These are phyloP conservation scores for Sebastes steindachneri DNA, from an alignment of 2,797 vertebrate species.

Conservation along the genomic window DNA sequence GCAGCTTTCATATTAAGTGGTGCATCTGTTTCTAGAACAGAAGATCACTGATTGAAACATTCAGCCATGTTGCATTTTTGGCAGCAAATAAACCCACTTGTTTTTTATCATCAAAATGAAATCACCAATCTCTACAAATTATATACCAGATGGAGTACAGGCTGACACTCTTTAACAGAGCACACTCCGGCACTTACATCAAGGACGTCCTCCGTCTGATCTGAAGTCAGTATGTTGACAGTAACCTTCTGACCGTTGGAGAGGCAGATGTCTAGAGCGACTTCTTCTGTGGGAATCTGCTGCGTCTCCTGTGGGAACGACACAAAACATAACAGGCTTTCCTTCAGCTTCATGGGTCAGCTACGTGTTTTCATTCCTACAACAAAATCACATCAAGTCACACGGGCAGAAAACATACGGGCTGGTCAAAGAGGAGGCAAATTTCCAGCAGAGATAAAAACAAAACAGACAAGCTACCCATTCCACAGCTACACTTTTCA, in stretches of 20 bases:
- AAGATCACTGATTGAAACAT: background rate
- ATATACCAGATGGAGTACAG: background rate
- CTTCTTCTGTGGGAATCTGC: conserved; percentile 97
- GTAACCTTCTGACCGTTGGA: conserved; percentile 95
- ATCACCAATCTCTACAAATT: background rate
- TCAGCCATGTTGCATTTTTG: background rate
- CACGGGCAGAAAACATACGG: background rate
- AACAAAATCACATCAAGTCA: conserved; percentile 20
- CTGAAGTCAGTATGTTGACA: conserved; percentile 92
- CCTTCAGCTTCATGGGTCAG: conserved; percentile 29
- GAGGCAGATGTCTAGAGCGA: conserved; percentile 92
- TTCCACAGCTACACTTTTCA: background rate
- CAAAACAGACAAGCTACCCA: background rate
- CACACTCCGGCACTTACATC: conserved; percentile 83
- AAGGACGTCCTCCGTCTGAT: conserved; percentile 97
- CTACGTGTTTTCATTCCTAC: conserved; percentile 34
- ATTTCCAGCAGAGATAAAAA: background rate
- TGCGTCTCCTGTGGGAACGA: conserved; percentile 91
- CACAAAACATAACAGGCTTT: conserved; percentile 30
- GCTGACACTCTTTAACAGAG: background rate
- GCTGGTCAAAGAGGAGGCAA: background rate
- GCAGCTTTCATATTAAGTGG: background rate
- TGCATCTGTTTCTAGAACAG: background rate
- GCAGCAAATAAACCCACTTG: background rate
- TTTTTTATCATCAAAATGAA: background rate